Conservation (phyloP, 2,797 vertebrate species). For the Tokudaia tokunoshimensis region DNA sequence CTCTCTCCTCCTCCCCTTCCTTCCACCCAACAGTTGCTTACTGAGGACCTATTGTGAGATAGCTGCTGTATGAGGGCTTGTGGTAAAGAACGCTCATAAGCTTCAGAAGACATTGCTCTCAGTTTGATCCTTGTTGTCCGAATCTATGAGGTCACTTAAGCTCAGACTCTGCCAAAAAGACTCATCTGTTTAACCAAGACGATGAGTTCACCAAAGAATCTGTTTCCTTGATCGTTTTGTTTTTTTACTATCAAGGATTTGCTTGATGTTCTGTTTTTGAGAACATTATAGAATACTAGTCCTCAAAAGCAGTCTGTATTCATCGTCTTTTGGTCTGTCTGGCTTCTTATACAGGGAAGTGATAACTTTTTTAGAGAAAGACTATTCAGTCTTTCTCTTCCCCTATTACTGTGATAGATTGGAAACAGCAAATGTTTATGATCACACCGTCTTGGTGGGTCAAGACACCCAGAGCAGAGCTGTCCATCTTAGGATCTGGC, state of each 20-base stretch:
- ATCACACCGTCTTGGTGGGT: neutral
- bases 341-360: neutral
- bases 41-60: neutral
- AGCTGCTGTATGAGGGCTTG: neutral
- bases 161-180: neutral
- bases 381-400: neutral
- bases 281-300: neutral
- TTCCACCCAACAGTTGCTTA: neutral
- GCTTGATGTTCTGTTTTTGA: neutral
- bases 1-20: neutral
- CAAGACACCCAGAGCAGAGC: neutral
- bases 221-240: neutral
- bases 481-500: neutral
- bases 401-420: neutral
- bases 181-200: neutral
- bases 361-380: neutral
- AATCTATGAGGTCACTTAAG: neutral
- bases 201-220: conserved; percentile 6
- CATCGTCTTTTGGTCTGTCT: neutral
- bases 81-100: neutral
- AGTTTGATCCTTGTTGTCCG: neutral
- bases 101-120: neutral
- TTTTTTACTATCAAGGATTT: neutral
- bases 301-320: neutral
- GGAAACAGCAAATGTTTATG: neutral